Base-by-base conservation (phyloP, 2,888 invertebrate species). In the Ophion costatus region DNA sequence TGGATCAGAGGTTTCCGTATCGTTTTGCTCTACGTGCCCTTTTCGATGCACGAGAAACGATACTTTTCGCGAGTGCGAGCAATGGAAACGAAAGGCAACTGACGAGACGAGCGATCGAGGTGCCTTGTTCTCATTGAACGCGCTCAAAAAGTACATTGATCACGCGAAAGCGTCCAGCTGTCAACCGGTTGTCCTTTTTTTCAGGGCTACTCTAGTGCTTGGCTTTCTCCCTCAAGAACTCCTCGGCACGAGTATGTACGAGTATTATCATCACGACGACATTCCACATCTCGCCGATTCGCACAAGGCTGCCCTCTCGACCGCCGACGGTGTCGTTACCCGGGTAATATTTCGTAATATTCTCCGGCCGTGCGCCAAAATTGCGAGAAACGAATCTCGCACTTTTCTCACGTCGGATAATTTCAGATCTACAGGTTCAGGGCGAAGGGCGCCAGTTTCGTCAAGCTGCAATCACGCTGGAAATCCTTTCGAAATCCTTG, bases 171-270 rank as follows among this genome's bases (percentile, higher is more conserved):
- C 45, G 45, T 45, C 14, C 14, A 10, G 14, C 45, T 45, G 14
- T 3, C 45, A 45, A 45, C 45, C 14, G 1, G 14, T 57, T 33
- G 7, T 73, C 20, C n/a, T 63, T 24, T 94, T n/a, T 93, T 94
- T 42, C 94, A 98, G 98, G 92, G 98, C 98, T 38, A 98, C 98
- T 1, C 93, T 98, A 87, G 97, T 98, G 56, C 95, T 98, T 83
- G 98, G 98, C 1, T 98, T 97, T 94, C 94, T 99, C 80, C 98
- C 98, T 0, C 98, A 99, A 94, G 98, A 99, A 94, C 94, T 99
- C 70, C 94, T 98, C 29, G 98, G 98, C 57, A 98, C 98, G 14
- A 98, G 98, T 89, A 96, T 98, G 95, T 98, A 98, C 93, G 98
- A 98, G 94, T 98, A 98, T 94, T 98, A 97, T 91, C 96, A 97